phyloP scores from a whole-genome alignment of 2,888 invertebrate genomes.

The Seira ritae region DNA sequence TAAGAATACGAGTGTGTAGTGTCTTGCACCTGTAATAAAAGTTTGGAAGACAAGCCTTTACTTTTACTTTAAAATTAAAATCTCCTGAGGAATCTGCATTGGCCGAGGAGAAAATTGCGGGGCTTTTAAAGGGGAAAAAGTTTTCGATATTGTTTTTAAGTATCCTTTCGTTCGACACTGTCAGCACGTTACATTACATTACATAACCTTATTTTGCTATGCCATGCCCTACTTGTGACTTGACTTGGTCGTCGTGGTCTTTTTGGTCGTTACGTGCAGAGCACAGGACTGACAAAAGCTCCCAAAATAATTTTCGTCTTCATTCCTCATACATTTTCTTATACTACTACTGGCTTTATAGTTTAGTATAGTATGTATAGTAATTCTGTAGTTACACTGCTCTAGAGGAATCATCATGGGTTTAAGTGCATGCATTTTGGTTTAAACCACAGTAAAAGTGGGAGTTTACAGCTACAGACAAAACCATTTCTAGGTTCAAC shows the following conservation, averaged over 20 bases:
- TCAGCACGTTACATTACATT: constrained; percentile 41
- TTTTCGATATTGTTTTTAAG: constrained; percentile 24
- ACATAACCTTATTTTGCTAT: constrained; percentile 36
- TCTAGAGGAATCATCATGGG: not conserved
- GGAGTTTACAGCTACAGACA: constrained; percentile 17
- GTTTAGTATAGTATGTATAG: no score
- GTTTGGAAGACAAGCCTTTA: not conserved
- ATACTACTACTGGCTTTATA: no score
- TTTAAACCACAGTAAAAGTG: not conserved
- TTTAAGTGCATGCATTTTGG: not conserved
- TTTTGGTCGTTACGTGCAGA: not conserved
- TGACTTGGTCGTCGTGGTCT: no score
- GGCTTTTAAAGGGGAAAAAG: not conserved
- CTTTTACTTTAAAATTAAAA: constrained; percentile 15
- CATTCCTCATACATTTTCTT: not conserved
- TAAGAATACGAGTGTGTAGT: not conserved
- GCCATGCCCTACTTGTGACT: no score
- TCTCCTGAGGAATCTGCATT: not conserved
- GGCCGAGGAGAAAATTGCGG: not conserved
- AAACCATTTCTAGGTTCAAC: constrained; percentile 48
- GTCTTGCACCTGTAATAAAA: constrained; percentile 10
- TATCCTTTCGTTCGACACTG: constrained; percentile 25
- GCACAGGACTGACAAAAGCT: not conserved
- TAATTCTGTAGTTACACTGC: constrained; percentile 23
- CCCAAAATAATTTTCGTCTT: constrained; percentile 11